phyloP scores from a whole-genome alignment of 2,797 vertebrate genomes.

The Serranus cabrilla region DNA sequence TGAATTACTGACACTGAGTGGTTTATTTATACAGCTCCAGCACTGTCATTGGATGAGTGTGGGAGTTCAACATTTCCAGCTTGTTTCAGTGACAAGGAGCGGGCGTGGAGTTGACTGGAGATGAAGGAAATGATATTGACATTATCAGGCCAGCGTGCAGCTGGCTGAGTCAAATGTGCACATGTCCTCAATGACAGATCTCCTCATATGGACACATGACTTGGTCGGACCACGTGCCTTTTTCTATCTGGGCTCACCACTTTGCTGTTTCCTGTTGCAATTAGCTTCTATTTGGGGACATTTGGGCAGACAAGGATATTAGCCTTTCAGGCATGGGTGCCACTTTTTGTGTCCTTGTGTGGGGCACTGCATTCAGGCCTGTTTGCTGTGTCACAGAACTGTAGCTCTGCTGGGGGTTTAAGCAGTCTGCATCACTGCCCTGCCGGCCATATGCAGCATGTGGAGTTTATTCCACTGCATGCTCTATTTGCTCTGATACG shows the following conservation, averaged over 20 bases:
- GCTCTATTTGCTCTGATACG: conserved; percentile 41
- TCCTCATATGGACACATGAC: conserved; percentile 38
- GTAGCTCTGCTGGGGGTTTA: conserved; percentile 8
- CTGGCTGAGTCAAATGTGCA: conserved; percentile 50
- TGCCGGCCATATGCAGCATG: conserved; percentile 30
- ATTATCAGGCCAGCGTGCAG: conserved; percentile 62
- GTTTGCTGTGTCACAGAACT: conserved; percentile 24
- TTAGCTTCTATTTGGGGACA: conserved; percentile 67
- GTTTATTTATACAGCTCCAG: conserved; percentile 50
- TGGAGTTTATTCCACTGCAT: conserved; percentile 15
- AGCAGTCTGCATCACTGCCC: conserved; percentile 25
- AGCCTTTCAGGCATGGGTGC: conserved; percentile 60
- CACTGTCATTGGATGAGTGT: conserved; percentile 39
- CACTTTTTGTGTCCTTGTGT: conserved; percentile 42
- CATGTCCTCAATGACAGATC: conserved; percentile 20
- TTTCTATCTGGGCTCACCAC: conserved; percentile 32
- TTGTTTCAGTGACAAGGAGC: conserved; percentile 47
- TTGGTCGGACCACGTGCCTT: conserved; percentile 14
- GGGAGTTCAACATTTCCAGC: conserved; percentile 59
- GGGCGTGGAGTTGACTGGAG: conserved; percentile 51
- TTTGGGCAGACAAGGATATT: conserved; percentile 56
- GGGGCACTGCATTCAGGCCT: conserved; percentile 20
- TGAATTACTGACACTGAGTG: conserved; percentile 48
- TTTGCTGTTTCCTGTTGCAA: conserved; percentile 71
- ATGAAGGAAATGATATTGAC: conserved; percentile 68